Evolutionary conservation across 2,113 vertebrate genomes (phyloP).

Genomic region (Oncorhynchus tshawytscha): DNA sequence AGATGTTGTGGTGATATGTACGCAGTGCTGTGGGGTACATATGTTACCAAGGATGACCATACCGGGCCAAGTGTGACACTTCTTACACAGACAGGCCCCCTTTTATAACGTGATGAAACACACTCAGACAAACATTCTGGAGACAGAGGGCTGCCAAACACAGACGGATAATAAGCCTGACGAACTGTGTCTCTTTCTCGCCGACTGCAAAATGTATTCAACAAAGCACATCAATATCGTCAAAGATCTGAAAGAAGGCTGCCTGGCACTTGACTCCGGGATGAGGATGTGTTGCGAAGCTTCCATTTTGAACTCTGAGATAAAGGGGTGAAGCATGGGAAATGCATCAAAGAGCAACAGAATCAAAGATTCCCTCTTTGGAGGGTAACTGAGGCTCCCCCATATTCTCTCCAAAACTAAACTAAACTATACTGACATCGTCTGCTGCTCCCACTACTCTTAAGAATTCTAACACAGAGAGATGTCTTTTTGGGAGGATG

Average conservation of each 20-base stretch:
- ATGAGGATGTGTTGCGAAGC: neutral
- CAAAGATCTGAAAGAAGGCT: neutral
- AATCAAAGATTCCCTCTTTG: neutral
- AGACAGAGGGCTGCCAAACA: constrained; percentile 21
- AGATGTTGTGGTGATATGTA: constrained; percentile 49
- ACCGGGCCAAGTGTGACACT: constrained; percentile 38
- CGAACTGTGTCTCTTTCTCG: constrained; percentile 3
- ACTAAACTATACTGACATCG: neutral
- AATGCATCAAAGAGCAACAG: neutral
- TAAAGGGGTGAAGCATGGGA: neutral
- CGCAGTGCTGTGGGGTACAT: constrained; percentile 22
- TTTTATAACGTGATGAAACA: constrained; percentile 62
- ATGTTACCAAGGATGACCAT: constrained; percentile 8
- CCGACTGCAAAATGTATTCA: neutral
- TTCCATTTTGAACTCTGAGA: neutral
- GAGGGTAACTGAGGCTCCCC: neutral
- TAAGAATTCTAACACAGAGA: neutral
- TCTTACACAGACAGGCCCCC: constrained; percentile 38
- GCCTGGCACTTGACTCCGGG: neutral
- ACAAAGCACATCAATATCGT: neutral
- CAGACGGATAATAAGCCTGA: constrained; percentile 19
- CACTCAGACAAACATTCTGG: constrained; percentile 53
- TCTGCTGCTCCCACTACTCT: neutral
- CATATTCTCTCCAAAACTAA: neutral
- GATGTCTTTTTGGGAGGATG: neutral